These are phyloP conservation scores for Drosophila cracens DNA, from an alignment of 2,888 invertebrate genomes.

Conservation along the genomic window DNA sequence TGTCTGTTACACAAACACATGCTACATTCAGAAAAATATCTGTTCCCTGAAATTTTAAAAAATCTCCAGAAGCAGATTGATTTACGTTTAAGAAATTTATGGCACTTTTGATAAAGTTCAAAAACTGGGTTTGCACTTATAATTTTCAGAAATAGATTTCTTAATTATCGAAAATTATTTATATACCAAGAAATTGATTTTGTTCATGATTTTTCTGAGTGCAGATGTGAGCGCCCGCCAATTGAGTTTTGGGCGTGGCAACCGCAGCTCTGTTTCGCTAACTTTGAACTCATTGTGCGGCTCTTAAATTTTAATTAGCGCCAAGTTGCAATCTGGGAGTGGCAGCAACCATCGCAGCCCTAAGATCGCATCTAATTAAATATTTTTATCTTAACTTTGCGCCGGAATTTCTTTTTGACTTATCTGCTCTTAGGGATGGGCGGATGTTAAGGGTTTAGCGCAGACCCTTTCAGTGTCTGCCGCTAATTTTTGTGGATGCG, in stretches of 20 bases:
- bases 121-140: too few relatives aligned
- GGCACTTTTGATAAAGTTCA: background rate
- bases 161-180: background rate
- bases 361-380: conserved; percentile 70
- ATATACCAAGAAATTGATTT: background rate
- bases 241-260: conserved; percentile 15
- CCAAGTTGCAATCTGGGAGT: conserved; percentile 55
- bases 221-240: conserved; percentile 5
- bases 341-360: conserved; percentile 47
- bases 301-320: conserved; percentile 81
- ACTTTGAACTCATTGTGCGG: conserved; percentile 80
- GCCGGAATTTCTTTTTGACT: conserved; percentile 23
- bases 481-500: background rate
- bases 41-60: background rate
- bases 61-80: background rate
- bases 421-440: conserved; percentile 3
- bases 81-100: background rate
- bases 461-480: background rate
- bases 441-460: background rate
- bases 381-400: conserved; percentile 52
- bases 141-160: background rate
- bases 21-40: conserved; percentile 11
- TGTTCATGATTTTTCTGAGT: background rate
- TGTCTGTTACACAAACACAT: conserved; percentile 37
- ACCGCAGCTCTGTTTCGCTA: conserved; percentile 56